Evolutionary conservation across 1,140 invertebrate species (phyloP).

Genomic region (Amyelois transitella): DNA sequence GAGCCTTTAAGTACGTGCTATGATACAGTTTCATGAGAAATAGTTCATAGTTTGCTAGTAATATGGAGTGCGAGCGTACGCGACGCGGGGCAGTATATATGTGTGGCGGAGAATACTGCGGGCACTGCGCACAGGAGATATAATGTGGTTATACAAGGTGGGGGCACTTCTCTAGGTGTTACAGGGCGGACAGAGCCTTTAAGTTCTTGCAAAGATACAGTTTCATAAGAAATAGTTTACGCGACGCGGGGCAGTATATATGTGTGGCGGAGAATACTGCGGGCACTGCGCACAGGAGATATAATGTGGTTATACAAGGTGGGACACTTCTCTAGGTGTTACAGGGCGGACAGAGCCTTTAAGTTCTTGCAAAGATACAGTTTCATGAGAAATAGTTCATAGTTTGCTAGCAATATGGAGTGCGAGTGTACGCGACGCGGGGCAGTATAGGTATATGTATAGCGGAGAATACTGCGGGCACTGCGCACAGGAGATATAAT

Average conservation of each 20-base stretch:
- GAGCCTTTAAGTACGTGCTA: no score
- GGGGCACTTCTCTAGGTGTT: not conserved
- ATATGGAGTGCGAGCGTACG: slow-evolving; percentile 28
- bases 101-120: slow-evolving; percentile 56
- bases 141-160: slow-evolving; percentile 54
- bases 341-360: not conserved
- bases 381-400: no score
- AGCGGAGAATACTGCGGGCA: slow-evolving; percentile 54
- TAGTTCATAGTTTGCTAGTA: slow-evolving; percentile 36
- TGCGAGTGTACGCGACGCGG: slow-evolving; percentile 31
- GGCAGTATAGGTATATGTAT: slow-evolving; percentile 65
- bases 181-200: not conserved
- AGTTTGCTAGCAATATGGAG: slow-evolving; percentile 44
- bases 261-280: slow-evolving; percentile 61
- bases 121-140: slow-evolving; percentile 47
- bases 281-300: slow-evolving; percentile 43
- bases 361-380: no score
- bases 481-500: slow-evolving; percentile 43
- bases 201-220: no score
- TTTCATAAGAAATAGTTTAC: no score
- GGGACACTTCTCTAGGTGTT: not conserved
- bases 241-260: slow-evolving; percentile 58
- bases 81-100: slow-evolving; percentile 63
- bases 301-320: slow-evolving; percentile 57
- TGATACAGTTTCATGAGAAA: no score